Evolutionary conservation across 2,888 invertebrate species (phyloP), one percentile per base, ranked within the genome.

Genomic region (Ypsolopha sequella): DNA sequence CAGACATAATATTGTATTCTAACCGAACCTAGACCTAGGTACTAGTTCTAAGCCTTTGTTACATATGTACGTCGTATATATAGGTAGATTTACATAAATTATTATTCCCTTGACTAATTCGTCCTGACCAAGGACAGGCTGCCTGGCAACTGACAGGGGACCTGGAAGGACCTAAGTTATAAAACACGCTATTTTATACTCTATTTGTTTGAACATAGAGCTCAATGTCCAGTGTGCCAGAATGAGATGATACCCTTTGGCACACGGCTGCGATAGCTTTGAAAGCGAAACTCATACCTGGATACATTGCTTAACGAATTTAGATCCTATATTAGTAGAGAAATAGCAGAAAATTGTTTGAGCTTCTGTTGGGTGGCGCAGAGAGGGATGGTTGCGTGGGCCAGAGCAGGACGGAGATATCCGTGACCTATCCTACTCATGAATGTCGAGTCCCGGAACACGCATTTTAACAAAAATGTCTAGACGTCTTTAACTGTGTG

Each of bases 351-450:
- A 56, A 58, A 64, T 79, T 54, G 58, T 43, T 39, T 54, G 55
- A 24, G 41, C 49, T 41, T 24, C 43, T 44, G 51, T 54, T 51
- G 57, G 58, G 61, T 62, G 60, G 54, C 54, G 60, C 60, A 48
- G 64, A 69, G 55, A 60, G 63, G 60, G 71, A 77, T 59, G 62
- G 56, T 50, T 54, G 54, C 35, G 36, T 59, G 54, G 14, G 73
- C 56, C 51, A 59, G 75, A 81, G 63, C 57, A 71, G 62, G 81
- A 80, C 54, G 57, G 63, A 60, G 52, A 64, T 71, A 81, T 84
- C 85, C 85, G 85, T 84, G 86, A 86, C 86, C 86, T 86, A 86
- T 85, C 85, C 85, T 84, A 86, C 85, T 82, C 76, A 80, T 79
- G 82, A 85, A 82, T 81, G 81, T 78, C 80, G 82, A 78, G 80